phyloP scores from a whole-genome alignment of 1,140 invertebrate species.

The Caenorhabditis elegans region WBcel235 BX284606.5:17455501-17456000 shows the following conservation, averaged over 20 bases:
- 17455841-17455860: constrained; percentile 21
- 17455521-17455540: too few relatives aligned
- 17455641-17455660: not conserved
- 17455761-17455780: too few relatives aligned
- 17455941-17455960: constrained; percentile 67
- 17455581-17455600: too few relatives aligned
- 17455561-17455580: too few relatives aligned
- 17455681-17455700: too few relatives aligned
- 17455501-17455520: too few relatives aligned
- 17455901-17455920: constrained; percentile 64
- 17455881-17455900: not conserved
- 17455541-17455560: too few relatives aligned
- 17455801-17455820: constrained; percentile 26
- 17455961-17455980: constrained; percentile 60
- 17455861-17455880: not conserved
- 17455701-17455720: too few relatives aligned
- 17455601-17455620: too few relatives aligned
- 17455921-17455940: constrained; percentile 66
- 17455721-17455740: not conserved
- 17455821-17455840: constrained; percentile 17
- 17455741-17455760: not conserved
- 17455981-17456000: constrained; percentile 62
- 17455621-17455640: too few relatives aligned
- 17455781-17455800: not conserved
- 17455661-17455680: not conserved